phyloP scores from a whole-genome alignment of 2,797 vertebrate species.

The Cottoperca gobio region DNA sequence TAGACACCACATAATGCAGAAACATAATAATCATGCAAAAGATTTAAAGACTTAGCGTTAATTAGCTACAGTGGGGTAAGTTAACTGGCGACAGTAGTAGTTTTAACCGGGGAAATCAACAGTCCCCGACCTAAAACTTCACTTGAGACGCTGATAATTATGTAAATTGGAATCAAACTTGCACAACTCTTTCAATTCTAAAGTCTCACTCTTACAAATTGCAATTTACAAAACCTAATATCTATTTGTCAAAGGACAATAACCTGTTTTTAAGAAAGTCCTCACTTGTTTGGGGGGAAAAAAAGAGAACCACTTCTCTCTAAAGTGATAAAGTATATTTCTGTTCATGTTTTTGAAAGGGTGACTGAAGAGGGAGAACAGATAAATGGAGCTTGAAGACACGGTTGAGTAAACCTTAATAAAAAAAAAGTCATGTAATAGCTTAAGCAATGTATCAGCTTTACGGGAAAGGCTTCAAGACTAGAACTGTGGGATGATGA shows the following conservation, averaged over 20 bases:
- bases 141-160: conserved; percentile 12
- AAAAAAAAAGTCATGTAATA: conserved; percentile 38
- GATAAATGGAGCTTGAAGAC: conserved; percentile 58
- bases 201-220: background rate
- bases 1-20: background rate
- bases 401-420: conserved; percentile 60
- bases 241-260: background rate
- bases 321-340: conserved; percentile 16
- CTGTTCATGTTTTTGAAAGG: conserved; percentile 14
- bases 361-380: conserved; percentile 10
- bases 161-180: background rate
- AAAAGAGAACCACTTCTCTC: background rate
- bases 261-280: conserved; percentile 16
- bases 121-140: background rate
- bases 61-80: conserved; percentile 8
- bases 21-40: background rate
- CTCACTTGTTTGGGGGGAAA: background rate
- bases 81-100: background rate
- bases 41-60: background rate
- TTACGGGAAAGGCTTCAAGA: conserved; percentile 37
- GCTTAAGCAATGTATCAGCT: conserved; percentile 34
- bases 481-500: conserved; percentile 47
- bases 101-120: conserved; percentile 1
- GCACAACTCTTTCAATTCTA: background rate
- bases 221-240: background rate